Conservation (phyloP, 2,888 invertebrate genomes). For the Ceramica pisi region DNA sequence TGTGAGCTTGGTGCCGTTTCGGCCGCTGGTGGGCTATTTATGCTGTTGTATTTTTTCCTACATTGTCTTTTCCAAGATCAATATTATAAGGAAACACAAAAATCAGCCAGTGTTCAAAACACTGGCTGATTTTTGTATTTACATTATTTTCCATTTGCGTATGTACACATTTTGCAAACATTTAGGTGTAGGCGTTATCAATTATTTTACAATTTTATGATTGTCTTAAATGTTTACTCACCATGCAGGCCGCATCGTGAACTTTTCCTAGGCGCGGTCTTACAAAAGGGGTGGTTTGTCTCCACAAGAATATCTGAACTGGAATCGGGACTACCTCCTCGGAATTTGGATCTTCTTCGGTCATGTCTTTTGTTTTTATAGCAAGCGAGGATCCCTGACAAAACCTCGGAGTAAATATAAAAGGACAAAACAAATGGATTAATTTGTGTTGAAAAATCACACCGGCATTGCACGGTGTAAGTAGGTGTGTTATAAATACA, state of each 20-base stretch:
- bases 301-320: slow-evolving; percentile 99
- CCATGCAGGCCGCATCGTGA: slow-evolving; percentile 99
- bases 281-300: slow-evolving; percentile 99
- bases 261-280: slow-evolving; percentile 98
- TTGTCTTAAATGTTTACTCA: slow-evolving; percentile 87
- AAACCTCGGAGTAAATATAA: not conserved
- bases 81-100: slow-evolving; percentile 18
- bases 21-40: not conserved
- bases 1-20: not conserved
- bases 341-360: slow-evolving; percentile 92
- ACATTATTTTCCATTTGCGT: no score
- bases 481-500: not conserved
- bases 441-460: slow-evolving; percentile 7
- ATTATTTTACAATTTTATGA: slow-evolving; percentile 18
- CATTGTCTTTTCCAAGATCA: not conserved
- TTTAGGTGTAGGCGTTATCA: slow-evolving; percentile 33
- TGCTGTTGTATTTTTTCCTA: not conserved
- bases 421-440: slow-evolving; percentile 27
- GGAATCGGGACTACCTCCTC: slow-evolving; percentile 97
- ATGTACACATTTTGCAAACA: slow-evolving; percentile 57
- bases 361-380: slow-evolving; percentile 78
- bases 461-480: no score
- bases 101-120: slow-evolving; percentile 40
- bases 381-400: slow-evolving; percentile 35
- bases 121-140: no score